A percentile compares a stretch with the other conserved stretches of the same genome.
Evolutionary conservation across 2,113 vertebrate genomes (phyloP).

Genomic region (Cheirogaleus medius): DNA sequence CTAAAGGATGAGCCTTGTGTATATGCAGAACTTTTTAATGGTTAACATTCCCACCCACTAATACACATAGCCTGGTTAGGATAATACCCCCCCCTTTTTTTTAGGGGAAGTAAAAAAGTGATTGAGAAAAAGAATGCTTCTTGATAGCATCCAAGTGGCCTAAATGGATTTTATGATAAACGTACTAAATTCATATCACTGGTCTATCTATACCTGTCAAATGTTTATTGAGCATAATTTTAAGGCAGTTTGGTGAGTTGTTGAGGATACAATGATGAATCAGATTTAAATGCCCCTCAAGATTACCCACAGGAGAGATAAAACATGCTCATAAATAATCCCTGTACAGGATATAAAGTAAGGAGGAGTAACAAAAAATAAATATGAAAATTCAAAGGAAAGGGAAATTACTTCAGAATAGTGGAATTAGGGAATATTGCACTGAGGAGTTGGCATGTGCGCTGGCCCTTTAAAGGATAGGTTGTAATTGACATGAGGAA

Average conservation of each 20-base stretch:
- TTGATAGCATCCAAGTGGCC: background rate
- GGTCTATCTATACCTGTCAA: background rate
- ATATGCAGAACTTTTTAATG: background rate
- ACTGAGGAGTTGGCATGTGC: background rate
- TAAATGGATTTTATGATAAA: conserved; percentile 1
- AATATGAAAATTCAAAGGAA: background rate
- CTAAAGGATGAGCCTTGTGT: background rate
- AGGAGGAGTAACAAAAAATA: background rate
- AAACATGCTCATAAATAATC: background rate
- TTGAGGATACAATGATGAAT: background rate
- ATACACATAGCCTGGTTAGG: background rate
- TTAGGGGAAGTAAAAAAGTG: background rate
- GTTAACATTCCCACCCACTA: background rate
- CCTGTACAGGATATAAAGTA: background rate
- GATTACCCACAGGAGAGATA: background rate
- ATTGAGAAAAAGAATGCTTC: background rate
- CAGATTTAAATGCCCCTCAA: background rate
- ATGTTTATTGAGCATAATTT: conserved; percentile 12
- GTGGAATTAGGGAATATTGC: background rate
- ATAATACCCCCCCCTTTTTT: background rate
- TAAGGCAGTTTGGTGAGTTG: background rate
- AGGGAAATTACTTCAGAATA: background rate
- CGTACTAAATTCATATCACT: background rate
- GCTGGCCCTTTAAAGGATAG: background rate
- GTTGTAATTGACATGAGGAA: background rate